Percentiles rank a stretch among this genome's conserved stretches.
phyloP scores from a whole-genome alignment of 1,140 invertebrate genomes.

The Pseudomyrmex pallidus region DNA sequence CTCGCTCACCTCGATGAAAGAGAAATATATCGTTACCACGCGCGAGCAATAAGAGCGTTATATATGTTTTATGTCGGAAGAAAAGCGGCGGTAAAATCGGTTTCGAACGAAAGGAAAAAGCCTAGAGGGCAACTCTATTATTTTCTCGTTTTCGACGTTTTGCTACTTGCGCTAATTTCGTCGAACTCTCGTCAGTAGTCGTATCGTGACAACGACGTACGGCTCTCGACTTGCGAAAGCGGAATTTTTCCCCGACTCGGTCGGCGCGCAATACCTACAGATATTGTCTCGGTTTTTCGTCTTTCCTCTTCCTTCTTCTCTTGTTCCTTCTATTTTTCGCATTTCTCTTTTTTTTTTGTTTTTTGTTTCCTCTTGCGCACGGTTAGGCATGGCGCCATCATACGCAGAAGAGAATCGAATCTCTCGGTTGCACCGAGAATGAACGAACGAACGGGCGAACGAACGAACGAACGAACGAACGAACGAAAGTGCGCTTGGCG shows the following conservation, averaged over 20 bases:
- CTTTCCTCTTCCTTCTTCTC: slow-evolving; percentile 44
- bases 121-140: neutral
- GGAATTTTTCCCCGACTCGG: slow-evolving; percentile 44
- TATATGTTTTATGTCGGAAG: slow-evolving; percentile 30
- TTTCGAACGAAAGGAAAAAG: neutral
- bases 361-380: slow-evolving; percentile 65
- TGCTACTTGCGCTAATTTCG: slow-evolving; percentile 14
- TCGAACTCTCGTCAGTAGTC: neutral
- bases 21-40: slow-evolving; percentile 33
- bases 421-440: slow-evolving; percentile 47
- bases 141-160: slow-evolving; percentile 5
- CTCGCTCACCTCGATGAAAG: slow-evolving; percentile 33
- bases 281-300: slow-evolving; percentile 16
- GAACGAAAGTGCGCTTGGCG: slow-evolving; percentile 72
- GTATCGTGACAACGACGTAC: neutral
- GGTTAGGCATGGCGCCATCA: slow-evolving; percentile 82
- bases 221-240: neutral
- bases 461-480: slow-evolving; percentile 56
- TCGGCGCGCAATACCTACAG: slow-evolving; percentile 22
- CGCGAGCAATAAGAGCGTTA: slow-evolving; percentile 19
- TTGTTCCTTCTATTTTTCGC: slow-evolving; percentile 41
- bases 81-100: slow-evolving; percentile 6
- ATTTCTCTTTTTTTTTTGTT: slow-evolving; percentile 28
- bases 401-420: slow-evolving; percentile 70
- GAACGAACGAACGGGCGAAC: slow-evolving; percentile 39